Evolutionary conservation across 1,140 invertebrate species (phyloP).

Genomic region (Papilio helenus): DNA sequence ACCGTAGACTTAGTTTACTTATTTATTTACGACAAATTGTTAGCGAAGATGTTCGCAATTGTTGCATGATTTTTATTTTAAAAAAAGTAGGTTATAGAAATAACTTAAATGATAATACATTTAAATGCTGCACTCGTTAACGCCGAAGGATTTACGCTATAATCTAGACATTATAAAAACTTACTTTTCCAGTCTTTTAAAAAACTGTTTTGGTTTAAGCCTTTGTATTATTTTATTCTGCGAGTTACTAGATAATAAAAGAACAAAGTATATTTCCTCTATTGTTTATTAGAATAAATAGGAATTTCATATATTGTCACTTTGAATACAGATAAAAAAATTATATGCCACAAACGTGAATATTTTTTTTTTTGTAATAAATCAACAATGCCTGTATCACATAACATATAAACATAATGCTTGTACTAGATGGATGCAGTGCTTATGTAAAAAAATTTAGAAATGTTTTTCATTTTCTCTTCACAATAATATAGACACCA

Average conservation of each 20-base stretch:
- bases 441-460: neutral
- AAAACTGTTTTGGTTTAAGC: too few relatives aligned
- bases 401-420: neutral
- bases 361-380: neutral
- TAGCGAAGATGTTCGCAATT: neutral
- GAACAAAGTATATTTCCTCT: neutral
- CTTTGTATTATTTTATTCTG: too few relatives aligned
- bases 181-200: too few relatives aligned
- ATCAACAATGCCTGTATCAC: neutral
- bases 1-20: too few relatives aligned
- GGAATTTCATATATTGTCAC: neutral
- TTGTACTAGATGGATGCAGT: neutral
- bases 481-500: neutral
- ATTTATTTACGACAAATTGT: neutral
- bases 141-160: neutral
- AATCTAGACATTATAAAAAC: too few relatives aligned
- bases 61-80: slow-evolving; percentile 25
- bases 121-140: slow-evolving; percentile 32
- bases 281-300: neutral
- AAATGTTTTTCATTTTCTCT: neutral
- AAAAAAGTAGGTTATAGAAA: slow-evolving; percentile 34
- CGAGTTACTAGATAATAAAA: too few relatives aligned
- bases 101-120: slow-evolving; percentile 21
- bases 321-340: neutral
- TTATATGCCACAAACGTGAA: neutral